Conservation (phyloP, 37 sponge, comb jelly and placozoan genomes). For the Petrosia ficiformis region DNA sequence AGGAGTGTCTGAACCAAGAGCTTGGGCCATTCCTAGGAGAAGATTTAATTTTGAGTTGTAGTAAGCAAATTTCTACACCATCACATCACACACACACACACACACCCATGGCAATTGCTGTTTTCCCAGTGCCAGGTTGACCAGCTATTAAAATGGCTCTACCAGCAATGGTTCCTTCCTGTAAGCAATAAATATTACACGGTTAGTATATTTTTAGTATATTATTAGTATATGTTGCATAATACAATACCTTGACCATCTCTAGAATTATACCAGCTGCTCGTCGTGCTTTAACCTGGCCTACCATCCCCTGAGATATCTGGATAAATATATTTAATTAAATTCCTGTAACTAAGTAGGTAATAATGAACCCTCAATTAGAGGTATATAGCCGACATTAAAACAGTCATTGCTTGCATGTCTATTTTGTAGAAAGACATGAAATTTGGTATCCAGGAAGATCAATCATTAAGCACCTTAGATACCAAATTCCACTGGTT, state of each 20-base stretch:
- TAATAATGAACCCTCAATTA: no score
- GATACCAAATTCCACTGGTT: no score
- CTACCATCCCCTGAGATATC: conserved; percentile 97
- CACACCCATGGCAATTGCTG: conserved; percentile 97
- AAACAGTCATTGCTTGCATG: no score
- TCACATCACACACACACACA: conserved; percentile 38
- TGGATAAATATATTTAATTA: conserved; percentile 11
- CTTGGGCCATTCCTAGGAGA: conserved; percentile 89
- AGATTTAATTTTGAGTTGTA: background rate
- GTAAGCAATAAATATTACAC: background rate
- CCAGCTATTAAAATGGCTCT: conserved; percentile 93
- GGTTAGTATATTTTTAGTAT: background rate
- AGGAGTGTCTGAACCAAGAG: conserved; percentile 92
- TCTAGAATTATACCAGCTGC: conserved; percentile 94
- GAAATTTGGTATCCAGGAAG: no score
- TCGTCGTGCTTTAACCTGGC: conserved; percentile 82
- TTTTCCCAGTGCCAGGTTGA: conserved; percentile 93
- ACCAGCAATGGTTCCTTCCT: conserved; percentile 97
- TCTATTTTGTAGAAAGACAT: no score
- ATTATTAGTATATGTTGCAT: background rate
- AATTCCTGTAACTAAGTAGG: background rate
- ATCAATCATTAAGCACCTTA: no score
- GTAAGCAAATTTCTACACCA: no score
- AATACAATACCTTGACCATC: conserved; percentile 73
- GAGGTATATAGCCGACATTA: no score